These are phyloP conservation scores for Maconellicoccus hirsutus DNA, from an alignment of 1,140 invertebrate genomes.

Conservation along the genomic window DNA sequence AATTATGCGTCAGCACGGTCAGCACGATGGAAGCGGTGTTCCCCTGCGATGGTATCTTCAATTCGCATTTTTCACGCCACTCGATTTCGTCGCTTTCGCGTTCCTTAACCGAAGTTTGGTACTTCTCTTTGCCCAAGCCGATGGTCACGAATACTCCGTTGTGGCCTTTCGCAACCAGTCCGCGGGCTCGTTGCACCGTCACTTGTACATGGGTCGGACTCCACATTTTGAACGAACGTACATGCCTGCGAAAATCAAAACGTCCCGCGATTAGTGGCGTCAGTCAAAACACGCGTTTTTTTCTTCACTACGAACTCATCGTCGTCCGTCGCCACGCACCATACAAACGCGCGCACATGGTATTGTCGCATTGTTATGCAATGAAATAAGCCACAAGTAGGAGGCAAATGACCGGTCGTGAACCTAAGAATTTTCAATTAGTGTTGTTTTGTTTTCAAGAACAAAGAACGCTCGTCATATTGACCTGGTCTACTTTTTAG, in stretches of 20 bases:
- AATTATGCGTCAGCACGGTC: conserved; percentile 75
- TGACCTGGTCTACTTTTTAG: neutral
- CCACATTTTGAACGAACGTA: conserved; percentile 46
- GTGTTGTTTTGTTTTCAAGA: conserved; percentile 4
- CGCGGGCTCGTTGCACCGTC: conserved; percentile 62
- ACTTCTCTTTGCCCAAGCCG: conserved; percentile 86
- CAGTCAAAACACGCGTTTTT: no score
- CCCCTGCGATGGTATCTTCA: conserved; percentile 77
- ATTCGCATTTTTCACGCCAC: conserved; percentile 93
- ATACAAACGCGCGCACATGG: neutral
- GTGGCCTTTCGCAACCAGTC: conserved; percentile 63
- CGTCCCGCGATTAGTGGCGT: no score
- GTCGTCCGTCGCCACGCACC: neutral
- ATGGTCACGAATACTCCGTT: conserved; percentile 95
- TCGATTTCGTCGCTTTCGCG: conserved; percentile 68
- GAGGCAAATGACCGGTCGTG: neutral
- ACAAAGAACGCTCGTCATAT: neutral
- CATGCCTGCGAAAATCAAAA: conserved; percentile 11
- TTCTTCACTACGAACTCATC: no score
- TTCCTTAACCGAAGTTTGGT: conserved; percentile 88
- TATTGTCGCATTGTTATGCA: neutral
- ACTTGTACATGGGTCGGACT: conserved; percentile 75
- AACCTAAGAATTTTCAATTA: neutral
- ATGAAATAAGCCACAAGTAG: neutral
- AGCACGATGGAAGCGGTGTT: conserved; percentile 76